Conservation (phyloP, 2,888 invertebrate genomes). For the Eupithecia centaureata region DNA sequence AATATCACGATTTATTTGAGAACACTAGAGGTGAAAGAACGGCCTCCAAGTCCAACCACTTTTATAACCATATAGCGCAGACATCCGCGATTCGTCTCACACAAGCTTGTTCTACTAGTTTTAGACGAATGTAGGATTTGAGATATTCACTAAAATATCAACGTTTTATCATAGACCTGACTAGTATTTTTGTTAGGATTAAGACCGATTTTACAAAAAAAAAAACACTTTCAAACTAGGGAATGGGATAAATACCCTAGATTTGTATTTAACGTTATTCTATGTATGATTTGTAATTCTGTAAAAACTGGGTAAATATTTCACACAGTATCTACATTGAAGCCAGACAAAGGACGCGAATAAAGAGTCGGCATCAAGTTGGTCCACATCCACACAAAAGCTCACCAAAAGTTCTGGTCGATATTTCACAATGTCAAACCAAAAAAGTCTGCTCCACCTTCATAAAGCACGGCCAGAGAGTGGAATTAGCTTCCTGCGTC, state of each 20-base stretch:
- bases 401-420: too few species aligned
- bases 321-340: too few species aligned
- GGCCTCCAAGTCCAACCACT: slow-evolving; percentile 63
- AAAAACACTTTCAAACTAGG: background rate
- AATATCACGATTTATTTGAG: slow-evolving; percentile 4
- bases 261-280: too few species aligned
- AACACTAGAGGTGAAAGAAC: slow-evolving; percentile 65
- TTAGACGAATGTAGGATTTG: slow-evolving; percentile 33
- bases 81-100: slow-evolving; percentile 63
- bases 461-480: too few species aligned
- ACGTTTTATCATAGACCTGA: background rate
- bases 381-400: too few species aligned
- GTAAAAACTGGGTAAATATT: too few species aligned
- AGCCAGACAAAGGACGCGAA: too few species aligned
- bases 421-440: too few species aligned
- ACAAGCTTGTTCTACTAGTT: slow-evolving; percentile 65
- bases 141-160: slow-evolving; percentile 5
- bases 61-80: slow-evolving; percentile 61
- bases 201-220: background rate
- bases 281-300: too few species aligned
- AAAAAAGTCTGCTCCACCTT: too few species aligned
- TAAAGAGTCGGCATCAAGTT: too few species aligned
- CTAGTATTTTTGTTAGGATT: background rate
- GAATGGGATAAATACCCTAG: background rate
- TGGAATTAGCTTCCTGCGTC: too few species aligned